Evolutionary conservation across 53 echinoderm and acorn worm species (phyloP), one percentile per base, ranked within the genome.

Genomic region (Paracentrotus lividus): DNA sequence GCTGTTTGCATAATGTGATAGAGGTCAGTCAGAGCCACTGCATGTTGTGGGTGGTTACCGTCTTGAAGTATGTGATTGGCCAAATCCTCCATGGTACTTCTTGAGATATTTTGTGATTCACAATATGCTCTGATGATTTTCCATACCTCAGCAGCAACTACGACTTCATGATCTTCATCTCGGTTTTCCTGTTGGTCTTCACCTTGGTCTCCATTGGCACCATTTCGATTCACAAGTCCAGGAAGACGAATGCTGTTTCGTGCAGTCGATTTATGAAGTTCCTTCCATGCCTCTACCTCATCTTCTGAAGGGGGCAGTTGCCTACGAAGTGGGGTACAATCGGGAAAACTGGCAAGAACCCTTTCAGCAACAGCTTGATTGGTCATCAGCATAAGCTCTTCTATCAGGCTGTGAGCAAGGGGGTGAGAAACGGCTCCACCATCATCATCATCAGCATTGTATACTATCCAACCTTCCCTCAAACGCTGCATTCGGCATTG

Each of bases 381-480:
- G 12, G 95, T 92, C 45, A 98, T 81, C 45, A 95, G 47, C 96
- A 95, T 95, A 60, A 98, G 85, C 56, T 97, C 96, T 72, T 98
- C 96, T 31, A 97, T 85, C 7, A 98, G 69, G 64, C 93, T 95
- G 69, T 95, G 94, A 44, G 98, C 95, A 34, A 85, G 86, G 0
- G 98, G 98, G 72, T 94, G 94, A 27, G 58, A 93, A 3, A 94
- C 64, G 52, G 96, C 96, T 31, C 94, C 96, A 49, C 97, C 96
- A 57, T 84, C 94, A 72, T 94, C 93, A 47, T 93, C 95, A 49
- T 89, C 53, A 68, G 88, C 44, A 56, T 93, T 51, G 84, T 85
- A 95, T 5, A 94, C 88, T 54, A 95, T 95, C 49, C 94, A 67
- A 18, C 95, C 94, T 23, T 93, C 96, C 24, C 92, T 93, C 10